A percentile compares a stretch with the other conserved stretches of the same genome.
Conservation (phyloP, 2,113 vertebrate genomes). For the Campylorhamphus procurvoides region DNA sequence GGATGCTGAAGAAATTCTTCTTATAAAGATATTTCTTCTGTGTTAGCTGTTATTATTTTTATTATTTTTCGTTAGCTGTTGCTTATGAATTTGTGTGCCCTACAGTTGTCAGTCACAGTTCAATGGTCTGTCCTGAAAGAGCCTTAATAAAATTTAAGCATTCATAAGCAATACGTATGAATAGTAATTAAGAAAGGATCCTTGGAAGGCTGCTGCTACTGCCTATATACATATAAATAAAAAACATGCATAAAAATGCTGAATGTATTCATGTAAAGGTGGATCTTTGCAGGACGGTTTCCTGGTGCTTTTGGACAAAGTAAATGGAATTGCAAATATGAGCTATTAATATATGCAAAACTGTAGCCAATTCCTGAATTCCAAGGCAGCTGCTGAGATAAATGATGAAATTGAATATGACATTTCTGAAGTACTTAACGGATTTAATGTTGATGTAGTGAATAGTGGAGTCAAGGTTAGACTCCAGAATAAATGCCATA, state of each 20-base stretch:
- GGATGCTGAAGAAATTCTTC: background rate
- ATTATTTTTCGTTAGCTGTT: background rate
- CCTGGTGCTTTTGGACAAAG: background rate
- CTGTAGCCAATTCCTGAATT: background rate
- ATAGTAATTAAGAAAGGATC: background rate
- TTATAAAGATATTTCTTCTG: background rate
- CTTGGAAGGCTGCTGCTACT: background rate
- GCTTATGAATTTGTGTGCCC: background rate
- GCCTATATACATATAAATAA: background rate
- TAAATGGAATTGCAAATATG: background rate
- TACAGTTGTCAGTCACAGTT: background rate
- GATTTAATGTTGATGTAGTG: background rate
- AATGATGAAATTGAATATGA: background rate
- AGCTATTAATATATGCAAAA: background rate
- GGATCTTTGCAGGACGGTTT: background rate
- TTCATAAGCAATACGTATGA: background rate
- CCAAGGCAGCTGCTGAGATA: background rate
- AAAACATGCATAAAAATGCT: background rate
- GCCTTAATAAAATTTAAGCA: background rate
- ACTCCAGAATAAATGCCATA: background rate
- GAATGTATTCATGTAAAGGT: background rate
- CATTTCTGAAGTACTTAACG: background rate
- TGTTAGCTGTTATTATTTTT: background rate
- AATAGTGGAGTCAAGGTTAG: background rate
- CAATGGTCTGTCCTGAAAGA: background rate